These are phyloP conservation scores for Holothuria scabra DNA, from an alignment of 53 echinoderm and acorn worm genomes.

Conservation along the genomic window DNA sequence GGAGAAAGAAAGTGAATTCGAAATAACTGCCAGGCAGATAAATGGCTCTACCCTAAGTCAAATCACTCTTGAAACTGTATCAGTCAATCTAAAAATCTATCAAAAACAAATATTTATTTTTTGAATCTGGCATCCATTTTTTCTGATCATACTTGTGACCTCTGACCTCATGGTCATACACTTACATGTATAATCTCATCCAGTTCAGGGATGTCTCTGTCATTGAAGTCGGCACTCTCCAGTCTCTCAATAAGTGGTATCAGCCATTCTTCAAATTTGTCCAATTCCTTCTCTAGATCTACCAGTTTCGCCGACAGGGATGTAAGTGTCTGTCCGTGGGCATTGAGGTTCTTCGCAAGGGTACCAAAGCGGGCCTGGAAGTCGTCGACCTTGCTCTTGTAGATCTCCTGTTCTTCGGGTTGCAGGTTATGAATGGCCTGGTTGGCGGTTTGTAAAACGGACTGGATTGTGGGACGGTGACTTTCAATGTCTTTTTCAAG, in stretches of 20 bases:
- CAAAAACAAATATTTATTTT: too few relatives aligned
- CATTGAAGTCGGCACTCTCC: slow-evolving; percentile 87
- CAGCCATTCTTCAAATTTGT: slow-evolving; percentile 98
- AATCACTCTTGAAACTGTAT: too few relatives aligned
- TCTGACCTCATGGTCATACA: too few relatives aligned
- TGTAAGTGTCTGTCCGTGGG: slow-evolving; percentile 77
- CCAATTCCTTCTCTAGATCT: slow-evolving; percentile 85
- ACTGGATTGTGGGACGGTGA: slow-evolving; percentile 92
- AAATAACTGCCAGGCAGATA: too few relatives aligned
- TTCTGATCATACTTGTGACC: too few relatives aligned
- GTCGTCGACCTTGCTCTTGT: slow-evolving; percentile 84
- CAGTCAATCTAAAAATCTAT: too few relatives aligned
- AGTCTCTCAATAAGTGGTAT: slow-evolving; percentile 85
- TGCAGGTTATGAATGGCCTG: slow-evolving; percentile 77
- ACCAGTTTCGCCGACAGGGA: slow-evolving; percentile 82
- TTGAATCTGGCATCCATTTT: too few relatives aligned
- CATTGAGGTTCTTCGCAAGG: slow-evolving; percentile 71
- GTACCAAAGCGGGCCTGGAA: slow-evolving; percentile 83
- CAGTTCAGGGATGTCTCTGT: slow-evolving; percentile 84
- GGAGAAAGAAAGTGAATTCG: too few relatives aligned
- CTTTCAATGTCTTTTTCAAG: slow-evolving; percentile 97
- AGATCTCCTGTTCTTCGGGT: slow-evolving; percentile 83
- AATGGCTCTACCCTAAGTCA: too few relatives aligned
- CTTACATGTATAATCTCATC: slow-evolving; percentile 74
- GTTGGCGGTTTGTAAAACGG: slow-evolving; percentile 82